Base-by-base conservation (phyloP, 2,888 invertebrate genomes). In the Heliconius hortense region DNA sequence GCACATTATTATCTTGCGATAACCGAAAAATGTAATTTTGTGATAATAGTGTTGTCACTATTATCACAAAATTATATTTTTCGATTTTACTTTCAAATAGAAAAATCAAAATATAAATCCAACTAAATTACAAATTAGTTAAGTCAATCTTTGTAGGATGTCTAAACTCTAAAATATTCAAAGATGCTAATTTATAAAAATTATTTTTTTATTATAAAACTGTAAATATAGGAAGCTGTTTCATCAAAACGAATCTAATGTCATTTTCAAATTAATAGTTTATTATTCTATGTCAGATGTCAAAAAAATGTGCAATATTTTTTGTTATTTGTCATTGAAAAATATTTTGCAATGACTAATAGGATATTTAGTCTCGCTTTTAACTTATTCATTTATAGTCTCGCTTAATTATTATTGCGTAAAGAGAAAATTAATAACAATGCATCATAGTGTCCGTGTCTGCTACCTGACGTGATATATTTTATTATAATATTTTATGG, bases 261-360 rank as follows among this genome's bases (percentile, higher is more conserved):
- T 71, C 67, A 39, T n/a, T 24, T 66, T 64, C 31, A 24, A 64
- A 64, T 8, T 56, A 31, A 21, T 62, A 15, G 26, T 59, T 67
- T 11, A 18, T n/a, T n/a, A 56, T n/a, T 56, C 24, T 67, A 73
- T 35, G 68, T 43, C 68, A 68, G n/a, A 67, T 62, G 74, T 68
- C 74, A 70, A 64, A 63, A 70, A 73, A 73, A 73, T 35, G 73
- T 73, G 73, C 64, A 64, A 18, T 26, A 43, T 24, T 79, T 80
- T 79, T 69, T 69, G n/a, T 69, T 31, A 56, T 53, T 69, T 69
- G 56, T 56, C 53, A 69, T 69, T 69, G 13, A 15, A n/a, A 69
- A 31, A n/a, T 53, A 56, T 31, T 69, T 31, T 31, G 28, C 56
- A 56, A 69, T 69, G 56, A 56, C 35, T 69, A 69, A 69, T 56